Evolutionary conservation across 2,113 vertebrate species (phyloP), one percentile per base, ranked within the genome.

Genomic region (Benitochromis conjunctus): DNA sequence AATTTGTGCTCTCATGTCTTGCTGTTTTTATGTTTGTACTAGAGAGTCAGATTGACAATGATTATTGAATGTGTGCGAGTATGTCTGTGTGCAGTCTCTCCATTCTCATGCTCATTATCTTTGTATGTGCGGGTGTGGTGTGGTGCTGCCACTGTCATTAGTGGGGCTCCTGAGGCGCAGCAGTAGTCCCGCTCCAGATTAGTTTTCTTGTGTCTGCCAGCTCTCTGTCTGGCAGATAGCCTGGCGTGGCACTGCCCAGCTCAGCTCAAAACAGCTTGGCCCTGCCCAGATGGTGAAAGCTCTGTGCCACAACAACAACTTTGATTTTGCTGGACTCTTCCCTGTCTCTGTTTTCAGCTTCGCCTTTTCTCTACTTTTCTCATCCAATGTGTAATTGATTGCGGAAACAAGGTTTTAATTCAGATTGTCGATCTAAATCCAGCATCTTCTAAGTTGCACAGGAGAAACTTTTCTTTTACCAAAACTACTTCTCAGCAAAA

Each of bases 101-200:
- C 77, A 62, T 90, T 94, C 91, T 94, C 71, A 31, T 88, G 89
- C 91, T 94, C 92, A 92, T 94, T 94, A 94, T 93, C 92, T 94
- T 91, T 93, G 89, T 91, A 90, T 94, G 90, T 93, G 94, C 85
- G 84, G 85, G 79, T 94, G 94, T 88, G 88, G 87, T 81, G 81
- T 66, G 55, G 87, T 79, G 90, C 90, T 88, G 94, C 90, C 88
- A 87, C 93, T 89, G 92, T 95, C 95, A 96, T 96, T 96, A 95
- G 95, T 92, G 90, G 71, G 94, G 90, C 92, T 94, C 94, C 95
- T 94, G 92, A 94, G 92, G 92, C 92, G 85, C 95, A 94, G 93
- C 95, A 91, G 92, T 90, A 87, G 95, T 96, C 95, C 88, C 91
- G 93, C 94, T 96, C 93, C 94, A 96, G 95, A 95, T 96, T 94